A percentile compares a stretch with the other conserved stretches of the same genome.
Evolutionary conservation across 2,888 invertebrate species (phyloP).

Genomic region (Tetrapedia diversipes): DNA sequence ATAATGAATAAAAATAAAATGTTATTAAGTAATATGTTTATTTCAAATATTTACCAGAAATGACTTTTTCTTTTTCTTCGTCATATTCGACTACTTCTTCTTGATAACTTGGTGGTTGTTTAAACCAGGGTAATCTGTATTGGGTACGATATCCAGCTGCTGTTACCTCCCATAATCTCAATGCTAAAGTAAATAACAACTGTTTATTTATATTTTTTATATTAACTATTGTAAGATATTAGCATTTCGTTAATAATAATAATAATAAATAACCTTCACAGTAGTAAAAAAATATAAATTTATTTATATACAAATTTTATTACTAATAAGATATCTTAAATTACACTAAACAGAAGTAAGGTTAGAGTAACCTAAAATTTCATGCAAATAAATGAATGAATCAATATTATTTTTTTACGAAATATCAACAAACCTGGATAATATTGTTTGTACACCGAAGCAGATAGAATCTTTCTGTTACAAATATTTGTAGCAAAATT

Average conservation of each 20-base stretch:
- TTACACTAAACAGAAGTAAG: slow-evolving; percentile 13
- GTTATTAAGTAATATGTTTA: slow-evolving; percentile 9
- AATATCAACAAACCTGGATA: slow-evolving; percentile 62
- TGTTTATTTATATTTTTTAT: neutral
- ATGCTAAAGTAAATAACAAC: slow-evolving; percentile 49
- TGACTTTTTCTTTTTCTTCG: slow-evolving; percentile 70
- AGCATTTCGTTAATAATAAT: slow-evolving; percentile 2
- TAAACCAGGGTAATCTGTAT: slow-evolving; percentile 71
- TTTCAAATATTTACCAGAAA: slow-evolving; percentile 65
- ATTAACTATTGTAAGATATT: neutral
- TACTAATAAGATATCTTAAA: neutral
- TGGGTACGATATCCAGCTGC: slow-evolving; percentile 51
- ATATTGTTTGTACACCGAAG: slow-evolving; percentile 60
- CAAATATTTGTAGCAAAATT: slow-evolving; percentile 66
- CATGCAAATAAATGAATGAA: neutral
- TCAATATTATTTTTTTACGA: neutral
- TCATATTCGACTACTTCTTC: slow-evolving; percentile 67
- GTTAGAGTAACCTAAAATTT: slow-evolving; percentile 31
- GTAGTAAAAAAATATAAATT: neutral
- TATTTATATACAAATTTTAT: neutral
- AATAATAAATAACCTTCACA: neutral
- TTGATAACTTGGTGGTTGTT: slow-evolving; percentile 58
- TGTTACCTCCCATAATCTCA: slow-evolving; percentile 42
- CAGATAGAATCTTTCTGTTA: slow-evolving; percentile 60
- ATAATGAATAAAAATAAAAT: neutral